Base-by-base conservation (phyloP, 2,113 vertebrate species). In the Spea multiplicata region DNA sequence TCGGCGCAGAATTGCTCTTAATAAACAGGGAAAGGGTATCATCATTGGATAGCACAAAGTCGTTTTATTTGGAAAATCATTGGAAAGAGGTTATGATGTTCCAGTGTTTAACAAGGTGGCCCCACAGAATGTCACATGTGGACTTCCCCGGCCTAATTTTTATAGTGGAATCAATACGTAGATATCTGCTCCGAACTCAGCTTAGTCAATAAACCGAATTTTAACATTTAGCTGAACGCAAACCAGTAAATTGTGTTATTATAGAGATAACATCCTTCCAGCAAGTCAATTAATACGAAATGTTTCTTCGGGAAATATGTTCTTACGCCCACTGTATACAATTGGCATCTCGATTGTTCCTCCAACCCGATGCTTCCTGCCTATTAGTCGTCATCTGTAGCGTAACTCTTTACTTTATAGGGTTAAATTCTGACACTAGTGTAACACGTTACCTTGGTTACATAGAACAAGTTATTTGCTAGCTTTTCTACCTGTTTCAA, bases 401-500 rank as follows among this genome's bases (percentile, higher is more conserved):
- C 52, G 68, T 76, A 76, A 66, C 16, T 76, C 53, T 76, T 69
- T 9, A 68, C 66, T 59, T 78, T 16, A 78, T 77, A 48, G 76
- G 57, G 76, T 78, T 78, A 78, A 78, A 65, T 17, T 45, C 46
- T 65, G 55, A 78, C 49, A 62, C 44, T 65, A 62, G 70, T 71
- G 57, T 65, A 71, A 13, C 57, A 52, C 57, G 59, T 78, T 78
- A 64, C 76, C 76, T 66, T 78, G 76, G 76, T 62, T 78, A 78
- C 68, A 44, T 7, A 14, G 57, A 71, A 57, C 17, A 45, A 78
- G 75, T 71, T 53, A 71, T 78, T 78, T 78, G 57, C 48, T 70
- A 47, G 67, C 47, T 71, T 71, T 71, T 44, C 75, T 78, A 78
- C 61, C 66, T 71, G 71, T 70, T 78, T 71, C 76, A 78, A 71